Base-by-base conservation (phyloP, 2,113 vertebrate genomes). In the Dissostichus mawsoni region DNA sequence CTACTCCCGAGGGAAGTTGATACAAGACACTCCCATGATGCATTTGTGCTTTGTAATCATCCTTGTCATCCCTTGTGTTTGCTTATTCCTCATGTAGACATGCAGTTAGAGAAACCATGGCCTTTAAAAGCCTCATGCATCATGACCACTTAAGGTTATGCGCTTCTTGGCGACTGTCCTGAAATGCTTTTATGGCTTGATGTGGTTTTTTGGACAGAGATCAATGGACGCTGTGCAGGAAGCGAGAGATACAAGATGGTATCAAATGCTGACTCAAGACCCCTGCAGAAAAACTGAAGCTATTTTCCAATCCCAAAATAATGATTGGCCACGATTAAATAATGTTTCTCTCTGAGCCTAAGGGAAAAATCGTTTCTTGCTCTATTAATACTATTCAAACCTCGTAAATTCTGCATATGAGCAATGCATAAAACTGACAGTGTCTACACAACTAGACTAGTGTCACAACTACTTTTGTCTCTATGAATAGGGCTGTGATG, bases 151-250 rank as follows among this genome's bases (percentile, higher is more conserved):
- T 89, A n/a, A 70, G 78, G 78, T 80, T 81, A 87, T 88, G 87
- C 23, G 41, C 48, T 14, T 80, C 79, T 92, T 93, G 93, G 90
- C 83, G 69, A 52, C 36, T 57, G 59, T 92, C 92, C 92, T 90
- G 87, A 86, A 92, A 91, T 82, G 87, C 92, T 94, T 93, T 93
- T 82, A 91, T 78, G 61, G 72, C 77, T 79, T 50, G 56, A 80
- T 89, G 89, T 81, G 80, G 74, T 86, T 74, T 84, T 92, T 87
- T 78, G 83, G 82, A 76, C 41, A 0, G 55, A 78, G 83, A 92
- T 90, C 85, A 89, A 88, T 89, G 80, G 74, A 70, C 58, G 61
- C 80, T 45, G 73, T 65, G 80, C 81, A 76, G 69, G 74, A 88
- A 91, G 71, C 25, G 29, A 76, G 47, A 72, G 69, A 85, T 29